phyloP scores from a whole-genome alignment of 2,888 invertebrate genomes.

The Microctonus aethiopoides region DNA sequence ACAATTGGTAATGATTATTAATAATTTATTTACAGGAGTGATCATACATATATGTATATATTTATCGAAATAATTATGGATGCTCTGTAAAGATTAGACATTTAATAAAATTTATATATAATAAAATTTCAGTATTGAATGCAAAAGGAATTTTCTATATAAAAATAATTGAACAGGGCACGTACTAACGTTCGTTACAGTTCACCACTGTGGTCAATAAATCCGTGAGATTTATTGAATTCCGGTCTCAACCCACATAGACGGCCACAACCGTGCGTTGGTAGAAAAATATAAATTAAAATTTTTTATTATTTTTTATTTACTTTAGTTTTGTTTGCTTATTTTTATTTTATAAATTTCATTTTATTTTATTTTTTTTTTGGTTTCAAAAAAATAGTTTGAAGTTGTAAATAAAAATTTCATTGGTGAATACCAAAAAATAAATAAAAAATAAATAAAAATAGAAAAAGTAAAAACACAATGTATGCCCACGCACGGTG shows the following conservation, averaged over 20 bases:
- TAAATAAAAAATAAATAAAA: slow-evolving; percentile 14
- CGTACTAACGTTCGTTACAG: slow-evolving; percentile 30
- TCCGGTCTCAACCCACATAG: slow-evolving; percentile 34
- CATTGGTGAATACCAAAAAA: slow-evolving; percentile 1
- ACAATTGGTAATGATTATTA: too few species aligned
- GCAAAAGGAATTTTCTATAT: slow-evolving; percentile 16
- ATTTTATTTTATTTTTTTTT: background rate
- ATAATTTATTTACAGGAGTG: too few species aligned
- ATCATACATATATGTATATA: too few species aligned
- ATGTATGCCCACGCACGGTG: slow-evolving; percentile 41
- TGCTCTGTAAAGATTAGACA: too few species aligned
- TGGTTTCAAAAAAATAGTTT: background rate
- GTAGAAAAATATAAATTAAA: slow-evolving; percentile 21
- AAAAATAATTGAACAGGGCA: slow-evolving; percentile 22
- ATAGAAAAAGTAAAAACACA: background rate
- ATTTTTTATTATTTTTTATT: background rate
- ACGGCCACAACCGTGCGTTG: slow-evolving; percentile 1
- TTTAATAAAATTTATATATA: too few species aligned
- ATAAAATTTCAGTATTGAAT: slow-evolving; percentile 15
- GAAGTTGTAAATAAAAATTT: slow-evolving; percentile 22
- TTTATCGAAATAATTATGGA: too few species aligned
- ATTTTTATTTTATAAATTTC: too few species aligned
- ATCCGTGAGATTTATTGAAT: slow-evolving; percentile 33
- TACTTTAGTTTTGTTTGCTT: too few species aligned
- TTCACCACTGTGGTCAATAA: slow-evolving; percentile 30